Conservation (phyloP, 2,888 invertebrate genomes). For the Girardia tigrina region DNA sequence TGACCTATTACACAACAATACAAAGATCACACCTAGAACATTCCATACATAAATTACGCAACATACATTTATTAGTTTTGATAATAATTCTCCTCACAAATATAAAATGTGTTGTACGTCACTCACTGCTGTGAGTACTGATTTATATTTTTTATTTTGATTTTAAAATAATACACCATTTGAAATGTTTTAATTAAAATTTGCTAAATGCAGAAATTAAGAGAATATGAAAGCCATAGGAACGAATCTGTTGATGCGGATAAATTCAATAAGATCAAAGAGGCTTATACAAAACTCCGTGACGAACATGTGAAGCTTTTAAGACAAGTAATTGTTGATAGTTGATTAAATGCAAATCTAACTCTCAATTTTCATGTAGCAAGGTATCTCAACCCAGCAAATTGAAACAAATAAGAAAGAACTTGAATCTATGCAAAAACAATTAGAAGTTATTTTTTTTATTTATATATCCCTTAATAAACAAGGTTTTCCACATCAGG, state of each 20-base stretch:
- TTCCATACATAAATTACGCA: no score
- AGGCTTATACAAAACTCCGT: slow-evolving; percentile 76
- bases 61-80: no score
- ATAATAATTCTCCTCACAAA: no score
- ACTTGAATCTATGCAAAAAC: background rate
- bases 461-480: background rate
- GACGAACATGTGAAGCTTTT: slow-evolving; percentile 83
- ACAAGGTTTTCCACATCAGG: background rate
- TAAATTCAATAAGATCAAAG: slow-evolving; percentile 83
- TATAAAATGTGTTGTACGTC: no score
- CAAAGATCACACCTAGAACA: no score
- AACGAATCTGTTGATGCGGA: slow-evolving; percentile 56
- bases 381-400: background rate
- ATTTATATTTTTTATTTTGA: no score
- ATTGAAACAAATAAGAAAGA: background rate
- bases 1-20: no score
- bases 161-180: no score
- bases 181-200: no score
- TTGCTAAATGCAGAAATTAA: background rate
- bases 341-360: background rate
- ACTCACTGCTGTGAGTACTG: no score
- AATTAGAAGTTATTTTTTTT: background rate
- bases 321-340: slow-evolving; percentile 60
- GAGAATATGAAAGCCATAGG: background rate
- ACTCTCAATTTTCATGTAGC: background rate